Conservation (phyloP, 2,797 vertebrate genomes). For the Cirrhinus molitorella region DNA sequence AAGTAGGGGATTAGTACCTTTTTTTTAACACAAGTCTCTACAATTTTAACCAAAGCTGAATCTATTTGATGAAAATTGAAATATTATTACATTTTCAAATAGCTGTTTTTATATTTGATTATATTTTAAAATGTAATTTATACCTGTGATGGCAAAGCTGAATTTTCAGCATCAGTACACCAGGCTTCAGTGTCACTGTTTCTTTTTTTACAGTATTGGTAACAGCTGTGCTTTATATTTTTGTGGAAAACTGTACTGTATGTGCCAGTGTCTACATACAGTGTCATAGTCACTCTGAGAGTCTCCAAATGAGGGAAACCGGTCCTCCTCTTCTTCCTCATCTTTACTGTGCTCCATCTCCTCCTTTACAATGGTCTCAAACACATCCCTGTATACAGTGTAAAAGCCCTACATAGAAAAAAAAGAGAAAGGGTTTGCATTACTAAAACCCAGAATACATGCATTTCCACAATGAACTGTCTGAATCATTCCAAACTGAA, state of each 20-base stretch:
- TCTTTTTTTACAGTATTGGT: neutral
- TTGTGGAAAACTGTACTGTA: neutral
- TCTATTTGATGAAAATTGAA: neutral
- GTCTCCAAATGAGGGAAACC: constrained; percentile 90
- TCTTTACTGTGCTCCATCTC: constrained; percentile 85
- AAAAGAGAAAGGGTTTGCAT: neutral
- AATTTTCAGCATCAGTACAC: neutral
- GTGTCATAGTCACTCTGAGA: constrained; percentile 93
- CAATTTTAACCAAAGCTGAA: neutral
- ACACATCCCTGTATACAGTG: constrained; percentile 88
- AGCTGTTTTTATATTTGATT: neutral
- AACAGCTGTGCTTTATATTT: neutral
- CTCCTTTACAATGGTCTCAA: constrained; percentile 91
- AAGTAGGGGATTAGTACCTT: too few species aligned
- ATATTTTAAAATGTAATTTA: neutral
- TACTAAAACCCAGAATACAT: neutral
- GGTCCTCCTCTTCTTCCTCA: constrained; percentile 79
- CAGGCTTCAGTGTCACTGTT: neutral
- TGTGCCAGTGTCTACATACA: constrained; percentile 72
- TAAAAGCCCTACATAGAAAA: constrained; percentile 89
- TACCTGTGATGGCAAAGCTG: neutral
- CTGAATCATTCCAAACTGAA: neutral
- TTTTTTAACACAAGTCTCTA: too few species aligned
- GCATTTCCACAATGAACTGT: neutral
- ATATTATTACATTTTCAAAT: neutral